A percentile compares a stretch with the other conserved stretches of the same genome.
Evolutionary conservation across 2,797 vertebrate species (phyloP).

Genomic region (Hippoglossus hippoglossus): DNA sequence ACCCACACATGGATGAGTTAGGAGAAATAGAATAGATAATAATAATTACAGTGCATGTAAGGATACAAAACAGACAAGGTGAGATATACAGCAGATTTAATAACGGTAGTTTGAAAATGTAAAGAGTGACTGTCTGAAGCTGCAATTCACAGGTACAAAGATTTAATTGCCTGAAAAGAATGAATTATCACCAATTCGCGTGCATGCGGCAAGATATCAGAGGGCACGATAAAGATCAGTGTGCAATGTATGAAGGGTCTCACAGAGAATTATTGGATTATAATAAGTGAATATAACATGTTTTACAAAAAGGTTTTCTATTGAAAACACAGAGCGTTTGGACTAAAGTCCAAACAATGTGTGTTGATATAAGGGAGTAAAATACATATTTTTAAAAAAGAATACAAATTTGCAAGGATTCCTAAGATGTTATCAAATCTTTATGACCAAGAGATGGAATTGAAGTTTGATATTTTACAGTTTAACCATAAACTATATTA

Average conservation of each 20-base stretch:
- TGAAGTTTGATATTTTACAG: no score
- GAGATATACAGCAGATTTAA: not conserved
- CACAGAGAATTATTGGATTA: constrained; percentile 24
- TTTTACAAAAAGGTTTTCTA: not conserved
- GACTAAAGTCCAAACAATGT: no score
- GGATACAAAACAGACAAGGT: not conserved
- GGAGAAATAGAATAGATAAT: not conserved
- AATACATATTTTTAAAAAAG: no score
- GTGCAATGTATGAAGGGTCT: constrained; percentile 42
- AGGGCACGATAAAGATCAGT: constrained; percentile 5
- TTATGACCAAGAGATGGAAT: no score
- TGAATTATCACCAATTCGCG: constrained; percentile 14
- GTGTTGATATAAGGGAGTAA: no score
- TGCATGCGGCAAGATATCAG: constrained; percentile 13
- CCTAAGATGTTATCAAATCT: no score
- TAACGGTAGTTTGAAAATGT: not conserved
- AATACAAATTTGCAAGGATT: no score
- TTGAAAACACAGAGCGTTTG: no score
- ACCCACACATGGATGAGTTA: constrained; percentile 21
- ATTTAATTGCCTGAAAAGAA: not conserved
- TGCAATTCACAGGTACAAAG: constrained; percentile 21
- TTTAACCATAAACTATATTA: no score
- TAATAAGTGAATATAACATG: not conserved
- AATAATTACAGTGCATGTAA: not conserved
- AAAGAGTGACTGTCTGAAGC: constrained; percentile 11